Evolutionary conservation across 2,797 vertebrate genomes (phyloP), one percentile per base, ranked within the genome.

Genomic region (Philypnodon macrostomus): DNA sequence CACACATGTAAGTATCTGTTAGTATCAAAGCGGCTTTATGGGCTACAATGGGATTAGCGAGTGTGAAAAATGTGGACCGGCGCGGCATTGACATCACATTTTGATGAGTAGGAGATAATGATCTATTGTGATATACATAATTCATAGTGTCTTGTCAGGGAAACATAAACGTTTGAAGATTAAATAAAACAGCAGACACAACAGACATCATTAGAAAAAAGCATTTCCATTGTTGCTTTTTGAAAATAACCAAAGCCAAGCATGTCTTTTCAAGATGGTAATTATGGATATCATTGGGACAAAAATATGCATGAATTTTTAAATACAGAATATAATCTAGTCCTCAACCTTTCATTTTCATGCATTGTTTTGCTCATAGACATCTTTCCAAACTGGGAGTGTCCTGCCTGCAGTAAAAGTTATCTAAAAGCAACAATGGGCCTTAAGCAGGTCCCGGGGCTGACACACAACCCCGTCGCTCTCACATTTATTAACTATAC

Each of bases 1-100:
- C 80, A 76, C 76, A 70, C 66, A 17, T 81, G 72, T 83, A 85
- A 81, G 73, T 79, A 67, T 79, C 52, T 78, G 80, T 83, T 81
- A 77, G 83, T 55, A 72, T 84, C 73, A 80, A 79, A 79, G 72
- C 76, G 63, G 77, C 74, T 76, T 84, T 71, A 48, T 70, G 75
- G 59, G 67, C 72, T 59, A 78, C 75, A 75, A 69, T 69, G 65
- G 69, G 81, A 85, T 88, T 79, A 86, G 72, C 33, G 55, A 68
- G 67, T 69, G 77, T 72, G 64, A 77, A 72, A 76, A 74, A 30
- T 73, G 62, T 64, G 30, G 61, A 72, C 58, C 70, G 15, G 53
- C 40, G 53, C 50, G 40, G 59, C 2, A 0, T 19, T 75, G 69
- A 79, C 69, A 64, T 80, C 67, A 63, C 53, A 27, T 58, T 32